Base-by-base conservation (phyloP, 2,888 invertebrate species). In the Yponomeuta malinellus region DNA sequence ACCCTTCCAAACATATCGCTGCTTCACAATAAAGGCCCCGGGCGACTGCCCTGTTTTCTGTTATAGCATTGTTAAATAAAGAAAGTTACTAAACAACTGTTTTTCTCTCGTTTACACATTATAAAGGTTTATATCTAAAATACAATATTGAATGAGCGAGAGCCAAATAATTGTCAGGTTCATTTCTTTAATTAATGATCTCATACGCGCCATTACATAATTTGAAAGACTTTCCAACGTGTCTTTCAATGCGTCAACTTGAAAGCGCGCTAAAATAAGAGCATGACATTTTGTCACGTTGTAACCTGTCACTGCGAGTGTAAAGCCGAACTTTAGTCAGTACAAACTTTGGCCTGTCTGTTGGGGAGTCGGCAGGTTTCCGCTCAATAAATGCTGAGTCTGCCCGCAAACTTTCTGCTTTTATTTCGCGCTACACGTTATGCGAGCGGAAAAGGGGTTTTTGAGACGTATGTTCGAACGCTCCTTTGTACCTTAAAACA, bases 301-400 rank as follows among this genome's bases (percentile, higher is more conserved):
- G 33, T 33, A 29, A 59, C 65, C 33, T 65, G 65, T 65, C 33
- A 23, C 29, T 77, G 77, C 77, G 76, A 75, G 77, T 75, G 74
- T 72, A 79, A 75, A 77, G 73, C 73, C 71, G 71, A 73, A 79
- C 76, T 59, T 81, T 78, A 71, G 73, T 75, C 76, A 76, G 75
- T 78, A 78, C 76, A 79, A 85, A 84, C 82, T 65, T 85, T 83
- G 76, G 77, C 74, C 77, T 77, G 78, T 71, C 74, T 74, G n/a
- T 63, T 12, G 33, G 63, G 74, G 74, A 73, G 73, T 74, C 76
- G 74, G 73, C 77, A 76, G 78, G 79, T 82, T 84, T 83, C 81
- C 82, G 81, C 82, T 78, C 84, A 83, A 85, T 85, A 83, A 82
- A 81, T 77, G 81, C 74, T 80, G 71, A 76, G 76, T 74, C 52